Evolutionary conservation across 2,113 vertebrate genomes (phyloP), one percentile per base, ranked within the genome.

Genomic region (Phaethon lepturus): DNA sequence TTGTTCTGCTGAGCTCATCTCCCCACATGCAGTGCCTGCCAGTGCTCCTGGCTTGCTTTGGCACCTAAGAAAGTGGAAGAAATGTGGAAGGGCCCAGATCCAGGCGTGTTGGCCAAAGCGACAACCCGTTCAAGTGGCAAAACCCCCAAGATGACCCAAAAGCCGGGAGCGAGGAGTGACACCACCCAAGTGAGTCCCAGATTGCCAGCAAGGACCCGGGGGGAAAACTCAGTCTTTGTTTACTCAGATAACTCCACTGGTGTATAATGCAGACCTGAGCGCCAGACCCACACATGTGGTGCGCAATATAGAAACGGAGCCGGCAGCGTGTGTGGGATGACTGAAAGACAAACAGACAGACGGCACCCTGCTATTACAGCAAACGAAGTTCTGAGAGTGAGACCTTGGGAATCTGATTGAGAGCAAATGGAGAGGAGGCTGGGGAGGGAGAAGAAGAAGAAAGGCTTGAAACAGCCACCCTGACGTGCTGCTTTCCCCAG

Each of bases 31-130:
- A 58, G 31, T 33, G 31, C 31, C 55, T 58, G 31, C 55, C 31
- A 58, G 31, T 58, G 55, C 31, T 58, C 11, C 55, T 58, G 55
- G 31, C 31, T 58, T 58, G 55, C 55, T 58, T 33, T 58, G 31
- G 11, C 49, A 71, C 58, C 31, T 33, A 28, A 45, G 22, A 17
- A 86, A 58, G 23, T 5, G 9, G 23, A 82, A 11, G 69, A 69
- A 87, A 69, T 8, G 40, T 49, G 49, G 42, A 75, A 33, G 26
- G 18, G 17, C 29, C n/a, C 8, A 14, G 33, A 76, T 22, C 28
- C 23, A 58, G 55, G 22, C 6, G 56, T 0, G 0, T 1, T 13
- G 14, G 55, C n/a, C 62, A 69, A 69, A 69, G n/a, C 5, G 2
- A 56, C 20, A 22, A 2, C 0, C 17, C 0, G 0, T 56, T 87